A percentile compares a stretch with the other conserved stretches of the same genome.
phyloP scores from a whole-genome alignment of 2,888 invertebrate species.

The Zhuqinia jingwanae region DNA sequence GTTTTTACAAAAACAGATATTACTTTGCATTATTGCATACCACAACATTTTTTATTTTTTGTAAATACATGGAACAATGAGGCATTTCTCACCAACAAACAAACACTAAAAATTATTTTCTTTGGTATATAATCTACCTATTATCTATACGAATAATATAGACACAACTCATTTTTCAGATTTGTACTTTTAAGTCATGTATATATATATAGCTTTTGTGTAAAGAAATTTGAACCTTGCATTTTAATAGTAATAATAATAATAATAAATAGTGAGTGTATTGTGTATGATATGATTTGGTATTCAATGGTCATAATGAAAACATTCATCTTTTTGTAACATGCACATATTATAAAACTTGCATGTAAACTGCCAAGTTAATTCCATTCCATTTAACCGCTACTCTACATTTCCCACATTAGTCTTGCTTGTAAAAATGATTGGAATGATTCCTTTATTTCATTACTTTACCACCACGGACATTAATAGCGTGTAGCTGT shows the following conservation, averaged over 20 bases:
- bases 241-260: too few relatives aligned
- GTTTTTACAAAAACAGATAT: neutral
- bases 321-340: neutral
- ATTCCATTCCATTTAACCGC: conserved; percentile 30
- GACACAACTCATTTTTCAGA: neutral
- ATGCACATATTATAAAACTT: neutral
- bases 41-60: conserved; percentile 3
- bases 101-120: neutral
- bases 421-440: conserved; percentile 68
- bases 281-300: neutral
- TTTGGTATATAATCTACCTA: neutral
- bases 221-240: too few relatives aligned
- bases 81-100: neutral
- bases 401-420: conserved; percentile 66
- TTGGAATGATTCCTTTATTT: conserved; percentile 31
- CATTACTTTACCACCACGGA: neutral
- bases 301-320: neutral
- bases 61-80: neutral
- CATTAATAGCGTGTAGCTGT: neutral
- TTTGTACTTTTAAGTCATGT: too few relatives aligned
- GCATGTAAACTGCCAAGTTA: conserved; percentile 20
- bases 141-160: too few relatives aligned
- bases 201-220: too few relatives aligned
- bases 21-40: neutral
- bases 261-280: neutral